A percentile compares a stretch with the other conserved stretches of the same genome.
Evolutionary conservation across 2,888 invertebrate genomes (phyloP).

Genomic region (Thysanoteuthis rhombus): DNA sequence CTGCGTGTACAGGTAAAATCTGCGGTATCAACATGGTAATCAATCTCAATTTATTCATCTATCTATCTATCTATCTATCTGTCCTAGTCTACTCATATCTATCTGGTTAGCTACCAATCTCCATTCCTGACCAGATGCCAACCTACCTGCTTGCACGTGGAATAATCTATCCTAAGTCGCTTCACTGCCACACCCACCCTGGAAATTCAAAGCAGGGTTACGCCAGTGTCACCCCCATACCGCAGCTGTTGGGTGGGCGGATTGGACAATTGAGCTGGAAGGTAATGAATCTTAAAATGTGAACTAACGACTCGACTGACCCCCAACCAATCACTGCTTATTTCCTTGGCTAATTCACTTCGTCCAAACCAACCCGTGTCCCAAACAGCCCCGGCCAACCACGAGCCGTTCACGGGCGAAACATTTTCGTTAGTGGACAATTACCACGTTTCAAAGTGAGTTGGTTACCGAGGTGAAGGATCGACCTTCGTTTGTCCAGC

Average conservation of each 20-base stretch:
- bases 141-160: not conserved
- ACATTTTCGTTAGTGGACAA: conserved; percentile 23
- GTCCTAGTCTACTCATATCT: too few relatives aligned
- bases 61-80: not conserved
- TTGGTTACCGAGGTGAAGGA: conserved; percentile 12
- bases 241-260: not conserved
- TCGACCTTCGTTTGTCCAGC: not conserved
- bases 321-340: not conserved
- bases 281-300: conserved; percentile 12
- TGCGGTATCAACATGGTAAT: too few relatives aligned
- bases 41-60: not conserved
- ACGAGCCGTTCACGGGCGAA: not conserved
- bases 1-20: too few relatives aligned
- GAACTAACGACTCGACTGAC: not conserved
- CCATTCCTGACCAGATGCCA: not conserved
- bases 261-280: not conserved
- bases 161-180: not conserved
- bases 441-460: conserved; percentile 13
- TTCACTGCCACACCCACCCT: not conserved
- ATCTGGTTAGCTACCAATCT: not conserved
- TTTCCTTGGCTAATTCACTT: not conserved
- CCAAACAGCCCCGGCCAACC: not conserved
- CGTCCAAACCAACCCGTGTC: not conserved
- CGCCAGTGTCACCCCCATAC: not conserved
- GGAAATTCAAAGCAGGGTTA: not conserved